Percentiles rank a stretch among this genome's conserved stretches.
These are phyloP conservation scores for Agonum fuliginosum DNA, from an alignment of 2,888 invertebrate genomes.

Conservation along the genomic window DNA sequence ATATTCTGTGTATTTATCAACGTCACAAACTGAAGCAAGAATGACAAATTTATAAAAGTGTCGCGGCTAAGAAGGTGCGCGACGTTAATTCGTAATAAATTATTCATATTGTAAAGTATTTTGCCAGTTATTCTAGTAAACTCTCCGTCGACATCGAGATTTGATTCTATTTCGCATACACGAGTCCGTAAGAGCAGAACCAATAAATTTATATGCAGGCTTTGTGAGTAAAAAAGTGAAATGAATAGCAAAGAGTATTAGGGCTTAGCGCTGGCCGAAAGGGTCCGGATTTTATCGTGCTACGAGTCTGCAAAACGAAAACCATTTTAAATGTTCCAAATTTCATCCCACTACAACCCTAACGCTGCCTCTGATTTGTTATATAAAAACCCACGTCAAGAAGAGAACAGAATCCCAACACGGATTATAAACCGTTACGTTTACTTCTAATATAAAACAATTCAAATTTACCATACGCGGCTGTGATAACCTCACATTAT, in stretches of 20 bases:
- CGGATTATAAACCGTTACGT: too few species aligned
- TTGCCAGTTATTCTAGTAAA: not conserved
- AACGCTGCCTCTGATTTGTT: conserved; percentile 19
- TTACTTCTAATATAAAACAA: too few species aligned
- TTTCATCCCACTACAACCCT: conserved; percentile 26
- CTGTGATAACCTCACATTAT: too few species aligned
- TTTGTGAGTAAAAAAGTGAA: conserved; percentile 46
- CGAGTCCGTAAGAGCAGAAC: conserved; percentile 18
- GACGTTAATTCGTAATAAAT: conserved; percentile 33
- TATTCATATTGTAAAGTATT: conserved; percentile 4
- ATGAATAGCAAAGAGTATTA: conserved; percentile 46
- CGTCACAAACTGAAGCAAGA: conserved; percentile 37
- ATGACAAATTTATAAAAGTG: conserved; percentile 31
- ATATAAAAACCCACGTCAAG: conserved; percentile 10
- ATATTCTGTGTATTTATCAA: conserved; percentile 37
- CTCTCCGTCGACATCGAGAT: too few species aligned
- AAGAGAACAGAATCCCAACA: too few species aligned
- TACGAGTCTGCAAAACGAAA: conserved; percentile 40
- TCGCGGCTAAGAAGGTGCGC: conserved; percentile 10
- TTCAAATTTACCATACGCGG: too few species aligned
- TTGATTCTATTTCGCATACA: too few species aligned
- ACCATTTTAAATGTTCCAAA: conserved; percentile 43
- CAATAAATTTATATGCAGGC: conserved; percentile 44
- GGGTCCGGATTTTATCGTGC: conserved; percentile 35
- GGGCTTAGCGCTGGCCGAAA: conserved; percentile 39